Base-by-base conservation (phyloP, 2,888 invertebrate genomes). In the Plutella xylostella region DNA sequence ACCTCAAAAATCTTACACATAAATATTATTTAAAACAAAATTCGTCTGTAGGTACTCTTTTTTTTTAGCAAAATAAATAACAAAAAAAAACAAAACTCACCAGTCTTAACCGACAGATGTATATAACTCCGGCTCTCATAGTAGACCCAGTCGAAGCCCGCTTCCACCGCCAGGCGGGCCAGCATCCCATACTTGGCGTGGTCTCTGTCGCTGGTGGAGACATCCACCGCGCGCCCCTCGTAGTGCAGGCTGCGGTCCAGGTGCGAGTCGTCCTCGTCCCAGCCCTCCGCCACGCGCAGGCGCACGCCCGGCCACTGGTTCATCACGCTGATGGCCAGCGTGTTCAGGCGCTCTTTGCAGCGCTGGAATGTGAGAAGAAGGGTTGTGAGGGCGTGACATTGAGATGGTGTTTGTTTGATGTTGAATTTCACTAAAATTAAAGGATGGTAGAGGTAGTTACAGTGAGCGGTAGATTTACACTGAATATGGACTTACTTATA, bases 131-230 rank as follows among this genome's bases (percentile, higher is more conserved):
- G 88, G 69, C 94, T 94, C 78, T 97, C 96, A 72, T 97, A 98
- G 85, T 93, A 96, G 51, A 98, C 98, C 97, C 97, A 98, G 86
- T 98, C 97, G 87, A 98, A 98, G 63, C 97, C 97, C 20, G 97
- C 97, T 75, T 97, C 96, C 48, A 96, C 95, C 1, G 98, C 98
- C 46, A 98, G 87, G 49, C 97, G 85, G 38, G 97, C 98, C 64
- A 98, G 86, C 95, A 97, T 95, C 55, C 97, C 97, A 78, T 96
- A 93, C 85, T 97, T 97, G 72, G 93, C 89, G 49, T 92, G 88
- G 80, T 97, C 96, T 45, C 94, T 87, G 86, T 97, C 97, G 55
- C 94, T 93, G 57, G 97, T 97, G 52, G 96, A 95, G 63, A 98
- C 91, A 86, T 97, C 97, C 51, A 98, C 97, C 9, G 97, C 97